Evolutionary conservation across 2,888 invertebrate genomes (phyloP).

Genomic region (Cetonia aurata): DNA sequence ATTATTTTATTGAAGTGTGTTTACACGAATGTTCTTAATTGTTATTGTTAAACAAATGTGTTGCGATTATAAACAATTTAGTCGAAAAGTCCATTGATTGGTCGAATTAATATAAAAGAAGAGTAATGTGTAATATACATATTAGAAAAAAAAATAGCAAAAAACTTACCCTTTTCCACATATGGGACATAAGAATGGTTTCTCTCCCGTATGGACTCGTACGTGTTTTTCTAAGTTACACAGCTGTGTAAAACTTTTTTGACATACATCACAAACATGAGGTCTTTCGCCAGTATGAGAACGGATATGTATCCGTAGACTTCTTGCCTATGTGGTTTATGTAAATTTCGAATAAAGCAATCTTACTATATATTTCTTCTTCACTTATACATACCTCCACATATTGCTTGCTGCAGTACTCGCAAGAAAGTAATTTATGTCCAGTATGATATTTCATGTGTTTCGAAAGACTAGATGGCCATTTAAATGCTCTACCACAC

Average conservation of each 20-base stretch:
- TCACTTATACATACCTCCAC: slow-evolving; percentile 62
- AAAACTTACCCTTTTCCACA: slow-evolving; percentile 64
- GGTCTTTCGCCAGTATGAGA: slow-evolving; percentile 67
- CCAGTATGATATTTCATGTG: slow-evolving; percentile 70
- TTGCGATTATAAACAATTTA: too few relatives aligned
- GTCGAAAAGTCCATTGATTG: too few relatives aligned
- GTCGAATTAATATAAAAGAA: too few relatives aligned
- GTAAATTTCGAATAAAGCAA: slow-evolving; percentile 44
- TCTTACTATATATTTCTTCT: background rate
- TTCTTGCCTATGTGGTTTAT: slow-evolving; percentile 59
- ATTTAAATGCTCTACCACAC: slow-evolving; percentile 68
- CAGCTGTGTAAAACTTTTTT: slow-evolving; percentile 65
- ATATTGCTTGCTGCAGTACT: slow-evolving; percentile 67
- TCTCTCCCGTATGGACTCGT: slow-evolving; percentile 66
- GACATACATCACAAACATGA: slow-evolving; percentile 63
- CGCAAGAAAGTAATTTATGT: slow-evolving; percentile 66
- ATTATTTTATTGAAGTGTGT: too few relatives aligned
- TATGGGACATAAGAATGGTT: slow-evolving; percentile 64
- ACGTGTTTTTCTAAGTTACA: slow-evolving; percentile 66
- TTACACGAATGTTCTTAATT: too few relatives aligned
- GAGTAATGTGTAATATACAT: too few relatives aligned
- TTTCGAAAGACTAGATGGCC: slow-evolving; percentile 68
- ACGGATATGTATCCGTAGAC: slow-evolving; percentile 65
- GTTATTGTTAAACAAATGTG: too few relatives aligned
- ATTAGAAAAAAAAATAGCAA: too few relatives aligned